These are phyloP conservation scores for Podarcis siculus DNA, from an alignment of 2,797 vertebrate genomes.

Conservation along the genomic window DNA sequence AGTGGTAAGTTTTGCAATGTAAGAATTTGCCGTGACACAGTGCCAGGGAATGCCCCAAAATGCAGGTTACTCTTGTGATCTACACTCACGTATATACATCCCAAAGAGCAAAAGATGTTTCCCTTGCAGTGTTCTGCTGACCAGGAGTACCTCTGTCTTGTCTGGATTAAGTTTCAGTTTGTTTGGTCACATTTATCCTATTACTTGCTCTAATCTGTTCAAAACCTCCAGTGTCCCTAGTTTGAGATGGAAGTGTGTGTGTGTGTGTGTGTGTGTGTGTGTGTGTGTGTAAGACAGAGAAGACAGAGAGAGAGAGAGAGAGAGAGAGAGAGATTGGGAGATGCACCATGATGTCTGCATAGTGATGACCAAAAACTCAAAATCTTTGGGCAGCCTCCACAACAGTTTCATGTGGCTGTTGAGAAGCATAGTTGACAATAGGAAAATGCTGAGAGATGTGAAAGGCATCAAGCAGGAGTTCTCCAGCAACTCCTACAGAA, in stretches of 20 bases:
- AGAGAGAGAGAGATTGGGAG: not conserved
- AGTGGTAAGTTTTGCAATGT: too few species aligned
- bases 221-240: not conserved
- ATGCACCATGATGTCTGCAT: not conserved
- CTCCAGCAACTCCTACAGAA: not conserved
- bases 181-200: not conserved
- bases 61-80: too few species aligned
- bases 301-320: not conserved
- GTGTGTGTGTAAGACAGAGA: not conserved
- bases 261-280: not conserved
- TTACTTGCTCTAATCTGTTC: not conserved
- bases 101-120: not conserved
- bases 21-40: too few species aligned
- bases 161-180: not conserved
- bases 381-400: not conserved
- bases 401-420: too few species aligned
- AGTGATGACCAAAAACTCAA: not conserved
- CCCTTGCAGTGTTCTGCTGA: not conserved
- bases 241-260: not conserved
- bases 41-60: too few species aligned
- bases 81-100: too few species aligned
- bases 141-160: not conserved
- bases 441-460: not conserved
- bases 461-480: not conserved
- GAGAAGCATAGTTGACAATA: not conserved